phyloP scores from a whole-genome alignment of 2,888 invertebrate species.

The Dioctria linearis region DNA sequence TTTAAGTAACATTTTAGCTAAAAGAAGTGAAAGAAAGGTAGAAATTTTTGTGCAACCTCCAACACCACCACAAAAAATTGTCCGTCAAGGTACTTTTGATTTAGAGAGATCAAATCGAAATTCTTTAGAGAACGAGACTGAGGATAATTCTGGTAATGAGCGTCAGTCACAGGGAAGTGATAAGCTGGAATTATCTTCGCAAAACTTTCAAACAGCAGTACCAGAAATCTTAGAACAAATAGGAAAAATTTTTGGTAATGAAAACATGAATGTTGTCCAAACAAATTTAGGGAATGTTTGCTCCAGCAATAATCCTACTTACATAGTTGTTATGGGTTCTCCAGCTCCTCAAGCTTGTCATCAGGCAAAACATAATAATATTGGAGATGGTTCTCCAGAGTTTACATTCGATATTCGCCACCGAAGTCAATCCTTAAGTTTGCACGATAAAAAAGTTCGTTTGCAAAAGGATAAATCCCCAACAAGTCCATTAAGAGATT shows the following conservation, averaged over 20 bases:
- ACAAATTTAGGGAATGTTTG: conserved; percentile 48
- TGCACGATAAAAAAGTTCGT: conserved; percentile 46
- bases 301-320: conserved; percentile 53
- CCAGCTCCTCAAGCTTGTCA: not conserved
- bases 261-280: conserved; percentile 59
- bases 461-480: not conserved
- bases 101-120: conserved; percentile 59
- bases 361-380: not conserved
- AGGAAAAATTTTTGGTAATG: conserved; percentile 61
- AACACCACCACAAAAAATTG: conserved; percentile 60
- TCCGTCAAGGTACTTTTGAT: conserved; percentile 64
- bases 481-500: conserved; percentile 1
- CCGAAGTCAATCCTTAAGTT: conserved; percentile 55
- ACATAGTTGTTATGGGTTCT: conserved; percentile 57
- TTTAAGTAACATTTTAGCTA: conserved; percentile 30
- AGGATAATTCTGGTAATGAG: not conserved
- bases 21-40: not conserved
- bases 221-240: conserved; percentile 64
- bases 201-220: conserved; percentile 58
- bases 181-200: not conserved
- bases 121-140: not conserved
- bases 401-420: conserved; percentile 8
- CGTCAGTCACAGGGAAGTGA: not conserved
- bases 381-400: conserved; percentile 46
- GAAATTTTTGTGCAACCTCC: not conserved